These are phyloP conservation scores for Idaea aversata DNA, from an alignment of 2,888 invertebrate genomes.

Conservation along the genomic window DNA sequence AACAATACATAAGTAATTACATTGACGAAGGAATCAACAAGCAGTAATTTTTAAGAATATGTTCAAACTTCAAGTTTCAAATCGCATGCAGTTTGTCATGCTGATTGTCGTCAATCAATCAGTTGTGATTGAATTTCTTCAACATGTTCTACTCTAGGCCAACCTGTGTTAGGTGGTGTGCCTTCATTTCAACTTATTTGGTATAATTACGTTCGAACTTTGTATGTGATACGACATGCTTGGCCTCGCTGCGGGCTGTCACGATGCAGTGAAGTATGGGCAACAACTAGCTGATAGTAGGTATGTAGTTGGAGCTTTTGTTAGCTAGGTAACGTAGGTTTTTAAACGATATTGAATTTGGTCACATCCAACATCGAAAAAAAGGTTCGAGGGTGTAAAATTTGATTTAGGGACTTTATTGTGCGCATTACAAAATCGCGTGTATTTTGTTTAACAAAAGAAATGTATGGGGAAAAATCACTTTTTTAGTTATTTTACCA, in stretches of 20 bases:
- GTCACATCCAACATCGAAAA: neutral
- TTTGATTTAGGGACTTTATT: neutral
- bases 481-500: too few relatives aligned
- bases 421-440: too few relatives aligned
- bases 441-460: too few relatives aligned
- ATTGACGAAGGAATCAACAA: too few relatives aligned
- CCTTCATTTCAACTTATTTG: constrained; percentile 74
- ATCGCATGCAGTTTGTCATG: constrained; percentile 18
- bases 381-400: neutral
- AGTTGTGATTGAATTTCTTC: constrained; percentile 64
- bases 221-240: constrained; percentile 35
- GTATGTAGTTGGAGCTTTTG: neutral
- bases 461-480: too few relatives aligned
- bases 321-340: neutral
- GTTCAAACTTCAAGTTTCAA: neutral
- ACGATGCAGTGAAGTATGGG: constrained; percentile 26
- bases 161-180: constrained; percentile 60
- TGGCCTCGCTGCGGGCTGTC: constrained; percentile 69
- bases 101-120: constrained; percentile 47
- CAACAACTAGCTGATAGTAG: neutral
- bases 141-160: constrained; percentile 53
- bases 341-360: neutral
- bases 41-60: neutral
- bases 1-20: too few relatives aligned
- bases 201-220: constrained; percentile 74